A percentile compares a stretch with the other conserved stretches of the same genome.
Evolutionary conservation across 2,797 vertebrate genomes (phyloP).

Genomic region (Trachurus trachurus): DNA sequence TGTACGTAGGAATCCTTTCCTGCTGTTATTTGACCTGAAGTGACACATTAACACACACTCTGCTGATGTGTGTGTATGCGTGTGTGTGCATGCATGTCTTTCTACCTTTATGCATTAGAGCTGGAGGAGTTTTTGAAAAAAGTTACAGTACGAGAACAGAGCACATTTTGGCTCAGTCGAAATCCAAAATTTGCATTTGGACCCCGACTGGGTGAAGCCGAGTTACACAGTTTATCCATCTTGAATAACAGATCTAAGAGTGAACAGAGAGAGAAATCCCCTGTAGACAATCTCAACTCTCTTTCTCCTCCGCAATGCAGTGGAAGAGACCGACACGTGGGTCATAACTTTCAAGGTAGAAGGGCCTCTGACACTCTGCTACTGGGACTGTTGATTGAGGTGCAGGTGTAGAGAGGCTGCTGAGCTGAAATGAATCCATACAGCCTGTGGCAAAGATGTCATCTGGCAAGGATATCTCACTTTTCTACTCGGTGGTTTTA

Average conservation of each 20-base stretch:
- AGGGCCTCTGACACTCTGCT: slow-evolving; percentile 30
- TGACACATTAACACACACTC: slow-evolving; percentile 16
- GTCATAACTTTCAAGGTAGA: slow-evolving; percentile 59
- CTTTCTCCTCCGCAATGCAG: slow-evolving; percentile 71
- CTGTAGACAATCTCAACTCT: slow-evolving; percentile 26
- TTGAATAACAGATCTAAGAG: slow-evolving; percentile 34
- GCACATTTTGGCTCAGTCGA: slow-evolving; percentile 36
- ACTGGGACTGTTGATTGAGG: slow-evolving; percentile 50
- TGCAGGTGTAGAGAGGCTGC: slow-evolving; percentile 32
- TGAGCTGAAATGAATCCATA: slow-evolving; percentile 38
- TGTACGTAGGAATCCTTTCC: slow-evolving; percentile 1
- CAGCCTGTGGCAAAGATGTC: slow-evolving; percentile 14
- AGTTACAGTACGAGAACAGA: neutral
- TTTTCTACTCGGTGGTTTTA: neutral
- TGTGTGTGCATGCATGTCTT: slow-evolving; percentile 12
- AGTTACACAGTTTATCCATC: slow-evolving; percentile 48
- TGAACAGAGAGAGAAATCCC: slow-evolving; percentile 28
- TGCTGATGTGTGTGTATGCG: slow-evolving; percentile 1
- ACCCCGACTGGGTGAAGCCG: slow-evolving; percentile 38
- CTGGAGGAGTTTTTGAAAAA: slow-evolving; percentile 17
- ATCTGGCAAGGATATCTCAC: neutral
- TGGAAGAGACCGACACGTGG: slow-evolving; percentile 50
- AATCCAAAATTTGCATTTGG: slow-evolving; percentile 57
- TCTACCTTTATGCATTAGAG: slow-evolving; percentile 28
- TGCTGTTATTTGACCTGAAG: slow-evolving; percentile 25